phyloP scores from a whole-genome alignment of 2,888 invertebrate species.

The Nomada flava region DNA sequence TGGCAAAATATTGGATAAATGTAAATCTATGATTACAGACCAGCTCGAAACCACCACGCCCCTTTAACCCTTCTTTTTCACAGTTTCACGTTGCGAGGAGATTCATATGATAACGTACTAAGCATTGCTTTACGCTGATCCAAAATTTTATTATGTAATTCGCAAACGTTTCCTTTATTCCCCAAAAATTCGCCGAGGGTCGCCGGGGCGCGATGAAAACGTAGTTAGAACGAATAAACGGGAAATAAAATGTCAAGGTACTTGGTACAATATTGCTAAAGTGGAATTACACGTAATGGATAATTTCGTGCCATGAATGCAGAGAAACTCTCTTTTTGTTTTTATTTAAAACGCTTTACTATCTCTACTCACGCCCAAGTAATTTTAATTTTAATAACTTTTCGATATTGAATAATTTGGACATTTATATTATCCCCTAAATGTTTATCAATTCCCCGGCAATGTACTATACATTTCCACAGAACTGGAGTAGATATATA shows the following conservation, averaged over 20 bases:
- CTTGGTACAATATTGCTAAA: slow-evolving; percentile 23
- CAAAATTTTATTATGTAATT: slow-evolving; percentile 27
- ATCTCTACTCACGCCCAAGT: no score
- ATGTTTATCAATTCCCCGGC: no score
- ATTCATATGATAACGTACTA: slow-evolving; percentile 5
- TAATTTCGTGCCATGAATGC: no score
- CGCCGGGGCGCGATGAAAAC: slow-evolving; percentile 21
- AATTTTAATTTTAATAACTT: no score
- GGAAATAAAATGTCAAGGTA: slow-evolving; percentile 26
- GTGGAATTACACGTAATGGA: slow-evolving; percentile 7
- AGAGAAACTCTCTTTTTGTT: no score
- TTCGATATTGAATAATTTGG: no score
- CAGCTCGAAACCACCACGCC: slow-evolving; percentile 7
- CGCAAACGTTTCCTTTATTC: background rate
- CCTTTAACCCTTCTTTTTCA: no score
- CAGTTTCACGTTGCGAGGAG: background rate
- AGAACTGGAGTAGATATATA: no score
- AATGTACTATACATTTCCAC: no score
- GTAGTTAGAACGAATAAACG: slow-evolving; percentile 2
- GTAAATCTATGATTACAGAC: slow-evolving; percentile 56
- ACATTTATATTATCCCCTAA: no score
- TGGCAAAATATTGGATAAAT: slow-evolving; percentile 52
- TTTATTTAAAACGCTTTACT: no score
- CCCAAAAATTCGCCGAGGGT: slow-evolving; percentile 15
- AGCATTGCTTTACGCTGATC: background rate